These are phyloP conservation scores for Agapostemon virescens DNA, from an alignment of 2,888 invertebrate genomes.

Conservation along the genomic window DNA sequence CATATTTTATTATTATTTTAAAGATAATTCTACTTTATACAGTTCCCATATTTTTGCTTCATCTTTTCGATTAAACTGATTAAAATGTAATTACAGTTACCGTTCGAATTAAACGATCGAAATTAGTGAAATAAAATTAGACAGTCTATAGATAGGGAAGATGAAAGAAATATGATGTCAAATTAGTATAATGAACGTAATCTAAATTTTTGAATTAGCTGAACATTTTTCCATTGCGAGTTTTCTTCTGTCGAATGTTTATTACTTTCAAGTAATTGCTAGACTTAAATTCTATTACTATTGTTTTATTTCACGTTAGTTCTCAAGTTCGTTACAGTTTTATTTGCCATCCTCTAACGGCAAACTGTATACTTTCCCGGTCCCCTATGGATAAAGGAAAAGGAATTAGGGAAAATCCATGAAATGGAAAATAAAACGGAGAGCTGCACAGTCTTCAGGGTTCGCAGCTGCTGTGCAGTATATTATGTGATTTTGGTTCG, in stretches of 20 bases:
- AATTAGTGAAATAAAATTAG: not conserved
- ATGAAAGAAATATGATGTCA: not conserved
- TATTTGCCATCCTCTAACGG: not conserved
- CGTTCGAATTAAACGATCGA: no score
- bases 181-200: not conserved
- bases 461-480: conserved; percentile 57
- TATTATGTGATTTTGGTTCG: conserved; percentile 53
- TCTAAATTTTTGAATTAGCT: not conserved
- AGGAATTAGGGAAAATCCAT: conserved; percentile 44
- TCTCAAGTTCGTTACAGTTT: not conserved
- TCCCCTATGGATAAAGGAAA: conserved; percentile 17
- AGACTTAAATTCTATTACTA: not conserved
- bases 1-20: no score
- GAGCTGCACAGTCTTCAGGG: conserved; percentile 37
- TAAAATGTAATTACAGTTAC: no score
- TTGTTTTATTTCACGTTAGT: not conserved
- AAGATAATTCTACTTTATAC: no score
- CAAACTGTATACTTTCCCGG: not conserved
- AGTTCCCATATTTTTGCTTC: no score
- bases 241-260: not conserved
- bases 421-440: conserved; percentile 59
- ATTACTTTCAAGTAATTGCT: not conserved
- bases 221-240: not conserved
- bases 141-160: not conserved
- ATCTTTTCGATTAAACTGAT: no score